Percentiles rank a stretch among this genome's conserved stretches.
These are phyloP conservation scores for Enteromius radiatus DNA, from an alignment of 2,797 vertebrate species.

Conservation along the genomic window DNA sequence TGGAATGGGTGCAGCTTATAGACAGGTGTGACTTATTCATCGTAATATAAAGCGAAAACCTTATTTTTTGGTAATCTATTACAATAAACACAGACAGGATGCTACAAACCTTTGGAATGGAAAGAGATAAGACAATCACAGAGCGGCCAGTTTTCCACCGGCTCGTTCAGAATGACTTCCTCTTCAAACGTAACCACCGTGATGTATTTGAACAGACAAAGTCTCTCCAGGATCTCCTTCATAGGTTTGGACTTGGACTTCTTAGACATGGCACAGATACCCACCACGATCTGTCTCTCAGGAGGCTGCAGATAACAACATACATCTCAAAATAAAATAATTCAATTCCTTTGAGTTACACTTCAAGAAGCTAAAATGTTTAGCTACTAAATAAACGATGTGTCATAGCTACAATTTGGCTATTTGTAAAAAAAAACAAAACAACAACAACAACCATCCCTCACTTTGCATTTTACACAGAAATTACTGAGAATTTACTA, in stretches of 20 bases:
- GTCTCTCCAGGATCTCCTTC: constrained; percentile 89
- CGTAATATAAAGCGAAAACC: neutral
- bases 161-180: constrained; percentile 86
- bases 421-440: neutral
- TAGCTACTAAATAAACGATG: neutral
- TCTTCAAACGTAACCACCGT: constrained; percentile 89
- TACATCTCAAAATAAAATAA: constrained; percentile 34
- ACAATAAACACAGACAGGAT: neutral
- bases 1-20: neutral
- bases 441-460: too few species aligned
- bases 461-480: too few species aligned
- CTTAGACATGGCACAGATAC: constrained; percentile 91
- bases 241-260: constrained; percentile 92
- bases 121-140: constrained; percentile 92
- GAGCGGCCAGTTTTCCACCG: constrained; percentile 87
- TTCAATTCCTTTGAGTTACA: neutral
- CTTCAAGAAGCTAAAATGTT: neutral
- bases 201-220: constrained; percentile 90
- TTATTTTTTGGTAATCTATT: neutral
- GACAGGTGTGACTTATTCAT: neutral
- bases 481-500: too few species aligned
- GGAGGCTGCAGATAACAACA: constrained; percentile 76
- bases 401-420: neutral
- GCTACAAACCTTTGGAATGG: constrained; percentile 84
- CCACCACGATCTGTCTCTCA: constrained; percentile 88